Conservation (phyloP, 2,888 invertebrate species). For the Spatulosminthurus flaviceps region DNA sequence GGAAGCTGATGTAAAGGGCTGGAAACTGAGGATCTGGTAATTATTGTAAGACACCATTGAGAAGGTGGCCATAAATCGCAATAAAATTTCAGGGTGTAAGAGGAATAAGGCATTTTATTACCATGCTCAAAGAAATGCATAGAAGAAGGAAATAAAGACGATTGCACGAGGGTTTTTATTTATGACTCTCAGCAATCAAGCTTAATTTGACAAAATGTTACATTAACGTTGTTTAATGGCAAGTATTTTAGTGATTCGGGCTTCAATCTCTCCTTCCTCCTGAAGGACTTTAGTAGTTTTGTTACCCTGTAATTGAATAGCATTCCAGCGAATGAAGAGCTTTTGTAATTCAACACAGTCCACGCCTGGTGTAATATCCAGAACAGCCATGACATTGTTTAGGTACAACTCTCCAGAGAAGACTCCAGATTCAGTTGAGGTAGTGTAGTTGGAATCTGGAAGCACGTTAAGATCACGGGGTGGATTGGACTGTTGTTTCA, state of each 20-base stretch:
- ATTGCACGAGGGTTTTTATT: no score
- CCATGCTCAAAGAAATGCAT: no score
- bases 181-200: no score
- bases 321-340: not conserved
- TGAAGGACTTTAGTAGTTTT: not conserved
- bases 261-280: not conserved
- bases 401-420: not conserved
- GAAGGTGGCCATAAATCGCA: no score
- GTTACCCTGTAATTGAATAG: not conserved
- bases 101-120: no score
- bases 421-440: not conserved
- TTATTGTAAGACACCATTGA: no score
- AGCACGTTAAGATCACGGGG: not conserved
- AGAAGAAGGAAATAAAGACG: no score
- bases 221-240: not conserved
- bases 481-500: not conserved
- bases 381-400: not conserved
- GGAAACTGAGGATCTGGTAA: no score
- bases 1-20: no score
- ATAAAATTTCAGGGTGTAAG: no score
- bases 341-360: not conserved
- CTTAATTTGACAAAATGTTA: not conserved
- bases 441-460: not conserved
- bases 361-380: not conserved
- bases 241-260: not conserved